Percentiles rank a stretch among this genome's conserved stretches.
phyloP scores from a whole-genome alignment of 2,113 vertebrate species.

The Neofelis nebulosa region DNA sequence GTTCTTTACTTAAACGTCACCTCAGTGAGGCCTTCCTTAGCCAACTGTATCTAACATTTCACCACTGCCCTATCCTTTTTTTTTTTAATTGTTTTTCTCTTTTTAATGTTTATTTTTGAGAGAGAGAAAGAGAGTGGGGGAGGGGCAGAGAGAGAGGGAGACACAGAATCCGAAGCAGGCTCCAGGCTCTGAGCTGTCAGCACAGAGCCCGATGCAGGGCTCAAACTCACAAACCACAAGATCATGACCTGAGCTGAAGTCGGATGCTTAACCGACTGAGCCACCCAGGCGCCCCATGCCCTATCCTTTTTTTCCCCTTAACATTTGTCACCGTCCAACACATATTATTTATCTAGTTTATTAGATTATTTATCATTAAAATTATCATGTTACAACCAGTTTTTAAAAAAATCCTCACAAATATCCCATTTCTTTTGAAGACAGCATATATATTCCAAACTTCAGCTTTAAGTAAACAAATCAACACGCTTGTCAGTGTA shows the following conservation, averaged over 20 bases:
- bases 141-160: too few species aligned
- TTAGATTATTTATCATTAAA: neutral
- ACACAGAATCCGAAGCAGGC: too few species aligned
- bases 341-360: neutral
- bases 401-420: neutral
- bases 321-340: neutral
- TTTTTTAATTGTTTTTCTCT: too few species aligned
- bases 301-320: neutral
- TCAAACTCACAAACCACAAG: too few species aligned
- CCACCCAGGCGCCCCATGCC: neutral
- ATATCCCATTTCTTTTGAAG: neutral
- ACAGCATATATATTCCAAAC: slow-evolving; percentile 2
- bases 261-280: too few species aligned
- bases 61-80: neutral
- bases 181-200: too few species aligned
- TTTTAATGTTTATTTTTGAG: too few species aligned
- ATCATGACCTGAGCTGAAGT: too few species aligned
- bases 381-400: neutral
- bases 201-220: too few species aligned
- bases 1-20: neutral
- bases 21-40: neutral
- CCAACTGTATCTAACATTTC: neutral
- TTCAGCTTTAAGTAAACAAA: slow-evolving; percentile 42
- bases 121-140: too few species aligned
- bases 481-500: neutral